Evolutionary conservation across 2,888 invertebrate species (phyloP).

Genomic region (Dioctria rufipes): DNA sequence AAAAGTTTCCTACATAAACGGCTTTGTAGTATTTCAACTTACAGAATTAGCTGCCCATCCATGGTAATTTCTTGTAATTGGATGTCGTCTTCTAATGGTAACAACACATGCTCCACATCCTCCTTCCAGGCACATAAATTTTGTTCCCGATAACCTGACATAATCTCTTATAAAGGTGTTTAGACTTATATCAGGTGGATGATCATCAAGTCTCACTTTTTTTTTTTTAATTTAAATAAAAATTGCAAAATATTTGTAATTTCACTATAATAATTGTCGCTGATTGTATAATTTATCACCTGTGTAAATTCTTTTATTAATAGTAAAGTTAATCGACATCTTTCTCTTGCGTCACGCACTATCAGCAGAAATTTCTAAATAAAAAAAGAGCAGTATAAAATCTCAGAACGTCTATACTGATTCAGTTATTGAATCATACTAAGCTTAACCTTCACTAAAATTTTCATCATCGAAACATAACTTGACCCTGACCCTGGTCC

Average conservation of each 20-base stretch:
- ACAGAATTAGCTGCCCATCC: slow-evolving; percentile 44
- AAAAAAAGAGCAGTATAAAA: neutral
- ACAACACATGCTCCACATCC: slow-evolving; percentile 76
- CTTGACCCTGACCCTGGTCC: too few relatives aligned
- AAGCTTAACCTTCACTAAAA: too few relatives aligned
- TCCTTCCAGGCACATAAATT: slow-evolving; percentile 76
- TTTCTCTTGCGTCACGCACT: neutral
- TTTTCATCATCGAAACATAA: too few relatives aligned
- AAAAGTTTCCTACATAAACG: too few relatives aligned
- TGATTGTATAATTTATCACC: slow-evolving; percentile 13
- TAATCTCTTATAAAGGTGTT: slow-evolving; percentile 74
- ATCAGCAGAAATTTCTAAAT: too few relatives aligned
- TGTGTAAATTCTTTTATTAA: slow-evolving; percentile 27
- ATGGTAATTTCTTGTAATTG: slow-evolving; percentile 38
- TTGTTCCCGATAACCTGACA: slow-evolving; percentile 74
- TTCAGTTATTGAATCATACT: too few relatives aligned
- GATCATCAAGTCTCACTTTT: slow-evolving; percentile 10
- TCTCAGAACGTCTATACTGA: too few relatives aligned
- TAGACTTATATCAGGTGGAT: slow-evolving; percentile 69
- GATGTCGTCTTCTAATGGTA: slow-evolving; percentile 63
- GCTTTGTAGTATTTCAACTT: neutral
- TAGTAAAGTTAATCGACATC: slow-evolving; percentile 45
- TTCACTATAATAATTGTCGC: neutral
- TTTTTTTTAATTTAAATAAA: neutral
- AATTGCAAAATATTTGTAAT: too few relatives aligned